Percentiles rank a stretch among this genome's conserved stretches.
Conservation (phyloP, 2,888 invertebrate genomes). For the Mamestra brassicae region DNA sequence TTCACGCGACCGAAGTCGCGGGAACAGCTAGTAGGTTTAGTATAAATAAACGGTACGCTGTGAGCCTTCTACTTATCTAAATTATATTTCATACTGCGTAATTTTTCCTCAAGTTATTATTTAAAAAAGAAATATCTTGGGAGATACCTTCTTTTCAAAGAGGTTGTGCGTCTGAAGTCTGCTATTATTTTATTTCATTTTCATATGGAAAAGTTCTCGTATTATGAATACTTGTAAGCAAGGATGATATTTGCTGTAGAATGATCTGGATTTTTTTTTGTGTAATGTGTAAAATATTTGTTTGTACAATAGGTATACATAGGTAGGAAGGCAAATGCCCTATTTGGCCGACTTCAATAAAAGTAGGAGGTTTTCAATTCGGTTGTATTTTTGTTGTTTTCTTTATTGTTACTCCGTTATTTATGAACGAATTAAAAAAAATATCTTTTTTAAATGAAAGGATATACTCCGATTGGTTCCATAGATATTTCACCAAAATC, state of each 20-base stretch:
- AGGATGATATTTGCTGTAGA: conserved; percentile 7
- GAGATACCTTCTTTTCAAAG: conserved; percentile 26
- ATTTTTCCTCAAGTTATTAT: conserved; percentile 42
- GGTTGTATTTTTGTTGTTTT: too few relatives aligned
- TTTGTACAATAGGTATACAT: neutral
- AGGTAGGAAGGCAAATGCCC: too few relatives aligned
- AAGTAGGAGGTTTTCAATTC: too few relatives aligned
- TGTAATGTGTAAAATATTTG: neutral
- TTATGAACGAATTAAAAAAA: too few relatives aligned
- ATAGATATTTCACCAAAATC: too few relatives aligned
- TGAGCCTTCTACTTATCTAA: conserved; percentile 20
- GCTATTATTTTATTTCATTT: conserved; percentile 33
- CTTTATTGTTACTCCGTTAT: too few relatives aligned
- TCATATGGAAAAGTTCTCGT: conserved; percentile 18
- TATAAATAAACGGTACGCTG: conserved; percentile 22
- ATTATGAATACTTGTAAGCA: conserved; percentile 20
- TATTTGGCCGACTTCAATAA: too few relatives aligned
- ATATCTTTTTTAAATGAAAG: too few relatives aligned
- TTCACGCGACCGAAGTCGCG: too few relatives aligned
- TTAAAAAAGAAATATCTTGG: conserved; percentile 25
- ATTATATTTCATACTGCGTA: conserved; percentile 30
- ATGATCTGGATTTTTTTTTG: neutral
- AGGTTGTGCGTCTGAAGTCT: conserved; percentile 26
- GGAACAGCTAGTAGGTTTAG: conserved; percentile 9
- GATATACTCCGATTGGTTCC: too few relatives aligned